Percentiles rank a stretch among this genome's conserved stretches.
Conservation (phyloP, 2,113 vertebrate genomes). For the Heptranchias perlo region DNA sequence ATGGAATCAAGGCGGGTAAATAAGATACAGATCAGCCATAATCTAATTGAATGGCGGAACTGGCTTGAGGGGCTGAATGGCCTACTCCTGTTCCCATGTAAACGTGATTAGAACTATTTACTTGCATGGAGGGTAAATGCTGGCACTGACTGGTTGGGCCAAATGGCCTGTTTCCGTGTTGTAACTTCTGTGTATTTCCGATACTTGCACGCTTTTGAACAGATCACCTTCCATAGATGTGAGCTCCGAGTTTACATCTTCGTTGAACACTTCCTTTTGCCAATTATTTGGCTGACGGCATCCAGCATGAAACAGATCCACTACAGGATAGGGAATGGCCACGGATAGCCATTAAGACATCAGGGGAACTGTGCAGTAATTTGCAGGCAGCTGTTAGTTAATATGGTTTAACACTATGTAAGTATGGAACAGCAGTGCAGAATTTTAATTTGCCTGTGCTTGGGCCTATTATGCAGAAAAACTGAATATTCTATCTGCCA, state of each 20-base stretch:
- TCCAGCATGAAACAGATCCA: neutral
- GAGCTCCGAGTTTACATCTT: neutral
- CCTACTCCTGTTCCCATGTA: neutral
- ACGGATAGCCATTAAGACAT: neutral
- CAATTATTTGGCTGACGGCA: neutral
- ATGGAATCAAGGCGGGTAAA: neutral
- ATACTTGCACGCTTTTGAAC: neutral
- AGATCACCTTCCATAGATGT: neutral
- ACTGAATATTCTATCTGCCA: neutral
- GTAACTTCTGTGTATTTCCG: neutral
- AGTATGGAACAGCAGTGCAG: neutral
- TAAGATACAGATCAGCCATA: neutral
- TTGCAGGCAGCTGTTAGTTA: conserved; percentile 16
- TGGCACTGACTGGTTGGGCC: neutral
- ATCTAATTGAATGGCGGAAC: neutral
- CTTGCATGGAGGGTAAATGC: neutral
- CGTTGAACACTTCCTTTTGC: neutral
- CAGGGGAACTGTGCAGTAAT: conserved; percentile 9
- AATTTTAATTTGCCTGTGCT: neutral
- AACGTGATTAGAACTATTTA: neutral
- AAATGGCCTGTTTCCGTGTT: neutral
- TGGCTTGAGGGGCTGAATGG: neutral
- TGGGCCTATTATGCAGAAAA: neutral
- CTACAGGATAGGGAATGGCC: neutral
- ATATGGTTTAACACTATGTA: neutral